Percentiles rank a stretch among this genome's conserved stretches.
Evolutionary conservation across 2,888 invertebrate species (phyloP).

Genomic region (Lasioglossum oenotherae): DNA sequence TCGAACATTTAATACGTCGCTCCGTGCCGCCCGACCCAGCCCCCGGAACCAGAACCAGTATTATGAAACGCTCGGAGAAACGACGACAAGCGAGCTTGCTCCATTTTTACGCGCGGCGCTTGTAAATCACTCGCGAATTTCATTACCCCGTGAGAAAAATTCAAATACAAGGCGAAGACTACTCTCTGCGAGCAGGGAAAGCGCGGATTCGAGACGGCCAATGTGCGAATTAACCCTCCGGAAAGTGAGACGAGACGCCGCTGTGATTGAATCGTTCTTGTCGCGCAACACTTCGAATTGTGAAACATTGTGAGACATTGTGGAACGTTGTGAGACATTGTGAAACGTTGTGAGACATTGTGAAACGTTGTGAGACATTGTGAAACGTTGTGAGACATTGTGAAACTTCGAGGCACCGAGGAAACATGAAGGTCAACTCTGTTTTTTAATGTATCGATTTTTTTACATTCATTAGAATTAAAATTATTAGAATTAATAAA

Average conservation of each 20-base stretch:
- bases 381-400: not conserved
- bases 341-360: not conserved
- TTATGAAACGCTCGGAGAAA: slow-evolving; percentile 17
- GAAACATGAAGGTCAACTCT: no score
- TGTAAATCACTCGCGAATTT: slow-evolving; percentile 47
- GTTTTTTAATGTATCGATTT: no score
- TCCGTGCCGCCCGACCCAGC: not conserved
- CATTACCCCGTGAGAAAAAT: slow-evolving; percentile 13
- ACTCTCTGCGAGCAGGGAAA: not conserved
- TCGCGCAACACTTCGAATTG: not conserved
- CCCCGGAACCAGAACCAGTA: not conserved
- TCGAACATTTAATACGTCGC: slow-evolving; percentile 31
- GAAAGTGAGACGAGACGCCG: not conserved
- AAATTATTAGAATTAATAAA: no score
- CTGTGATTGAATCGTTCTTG: not conserved
- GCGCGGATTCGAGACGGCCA: not conserved
- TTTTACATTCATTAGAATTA: no score
- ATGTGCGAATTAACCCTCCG: not conserved
- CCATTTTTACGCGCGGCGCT: slow-evolving; percentile 8
- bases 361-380: not conserved
- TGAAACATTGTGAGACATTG: not conserved
- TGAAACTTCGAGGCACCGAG: not conserved
- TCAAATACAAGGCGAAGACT: not conserved
- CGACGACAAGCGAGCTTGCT: slow-evolving; percentile 27
- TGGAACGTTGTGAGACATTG: not conserved